These are phyloP conservation scores for Melanaphis sacchari DNA, from an alignment of 1,140 invertebrate species.

Conservation along the genomic window DNA sequence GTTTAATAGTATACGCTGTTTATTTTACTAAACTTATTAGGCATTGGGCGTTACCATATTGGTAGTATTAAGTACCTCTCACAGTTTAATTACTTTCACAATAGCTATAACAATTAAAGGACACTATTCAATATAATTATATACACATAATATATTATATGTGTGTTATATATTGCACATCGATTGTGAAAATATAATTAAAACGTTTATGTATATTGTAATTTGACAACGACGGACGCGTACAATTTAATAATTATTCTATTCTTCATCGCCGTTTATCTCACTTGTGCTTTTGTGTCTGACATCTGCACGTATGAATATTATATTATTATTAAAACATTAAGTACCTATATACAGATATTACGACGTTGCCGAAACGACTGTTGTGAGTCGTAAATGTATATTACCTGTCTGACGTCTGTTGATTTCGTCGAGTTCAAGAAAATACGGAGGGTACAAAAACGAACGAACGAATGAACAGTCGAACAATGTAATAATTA, in stretches of 20 bases:
- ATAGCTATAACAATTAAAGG: neutral
- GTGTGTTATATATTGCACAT: neutral
- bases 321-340: neutral
- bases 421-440: neutral
- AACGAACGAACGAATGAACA: neutral
- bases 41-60: neutral
- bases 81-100: neutral
- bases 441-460: neutral
- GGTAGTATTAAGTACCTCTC: neutral
- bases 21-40: neutral
- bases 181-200: slow-evolving; percentile 16
- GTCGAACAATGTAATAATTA: no score
- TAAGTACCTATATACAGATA: neutral
- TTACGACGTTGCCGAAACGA: neutral
- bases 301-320: neutral
- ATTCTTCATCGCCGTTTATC: neutral
- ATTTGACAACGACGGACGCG: neutral
- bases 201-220: neutral
- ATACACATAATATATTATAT: no score
- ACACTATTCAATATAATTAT: neutral
- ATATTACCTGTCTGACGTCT: no score
- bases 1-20: neutral
- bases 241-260: neutral
- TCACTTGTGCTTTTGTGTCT: neutral
- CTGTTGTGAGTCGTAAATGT: neutral